phyloP scores from a whole-genome alignment of 2,113 vertebrate species.

The Vulpes ferrilata region DNA sequence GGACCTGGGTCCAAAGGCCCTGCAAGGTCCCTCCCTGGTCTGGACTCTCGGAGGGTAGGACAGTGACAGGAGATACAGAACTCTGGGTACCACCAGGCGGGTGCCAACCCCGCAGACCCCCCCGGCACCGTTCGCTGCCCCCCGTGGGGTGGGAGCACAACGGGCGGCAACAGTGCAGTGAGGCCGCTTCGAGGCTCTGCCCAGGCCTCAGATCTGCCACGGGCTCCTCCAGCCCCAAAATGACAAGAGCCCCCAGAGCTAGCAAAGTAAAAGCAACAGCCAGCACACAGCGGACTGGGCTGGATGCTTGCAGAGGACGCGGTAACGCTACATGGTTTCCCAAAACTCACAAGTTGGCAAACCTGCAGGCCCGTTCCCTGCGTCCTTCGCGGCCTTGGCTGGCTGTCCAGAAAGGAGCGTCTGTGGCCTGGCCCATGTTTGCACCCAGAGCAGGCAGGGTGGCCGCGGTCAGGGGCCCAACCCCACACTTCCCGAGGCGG shows the following conservation, averaged over 20 bases:
- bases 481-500: neutral
- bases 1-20: neutral
- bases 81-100: no score
- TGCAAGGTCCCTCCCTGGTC: neutral
- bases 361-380: neutral
- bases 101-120: no score
- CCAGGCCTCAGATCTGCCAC: neutral
- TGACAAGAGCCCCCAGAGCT: neutral
- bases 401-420: neutral
- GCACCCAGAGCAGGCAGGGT: accelerated
- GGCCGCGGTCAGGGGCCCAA: neutral
- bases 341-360: neutral
- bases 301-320: neutral
- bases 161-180: neutral
- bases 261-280: neutral
- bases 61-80: neutral
- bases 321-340: neutral
- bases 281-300: neutral
- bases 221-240: neutral
- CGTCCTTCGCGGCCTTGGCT: neutral
- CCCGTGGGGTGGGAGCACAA: neutral
- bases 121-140: neutral
- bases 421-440: neutral
- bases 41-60: neutral
- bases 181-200: neutral